These are phyloP conservation scores for Melanostoma mellinum DNA, from an alignment of 2,888 invertebrate species.

Conservation along the genomic window DNA sequence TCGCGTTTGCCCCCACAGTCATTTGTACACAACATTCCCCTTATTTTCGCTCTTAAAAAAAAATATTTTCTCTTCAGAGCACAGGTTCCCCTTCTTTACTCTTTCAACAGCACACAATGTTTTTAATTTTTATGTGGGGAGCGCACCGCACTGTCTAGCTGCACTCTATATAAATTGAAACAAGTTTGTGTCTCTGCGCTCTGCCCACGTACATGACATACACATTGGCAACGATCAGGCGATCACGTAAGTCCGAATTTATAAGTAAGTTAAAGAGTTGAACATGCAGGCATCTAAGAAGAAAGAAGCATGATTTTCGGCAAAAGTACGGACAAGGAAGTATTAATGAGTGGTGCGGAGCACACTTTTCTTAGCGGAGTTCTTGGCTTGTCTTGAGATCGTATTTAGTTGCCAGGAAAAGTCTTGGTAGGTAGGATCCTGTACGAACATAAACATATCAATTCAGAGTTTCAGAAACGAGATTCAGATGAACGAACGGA, in stretches of 20 bases:
- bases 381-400: too few relatives aligned
- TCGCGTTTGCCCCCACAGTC: neutral
- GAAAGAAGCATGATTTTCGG: too few relatives aligned
- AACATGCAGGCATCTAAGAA: too few relatives aligned
- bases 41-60: slow-evolving; percentile 26
- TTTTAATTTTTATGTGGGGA: slow-evolving; percentile 27
- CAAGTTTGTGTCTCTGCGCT: slow-evolving; percentile 39
- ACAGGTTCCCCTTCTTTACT: neutral
- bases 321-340: too few relatives aligned
- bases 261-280: too few relatives aligned
- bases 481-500: slow-evolving; percentile 26
- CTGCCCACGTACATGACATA: slow-evolving; percentile 51
- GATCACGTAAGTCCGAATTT: slow-evolving; percentile 46
- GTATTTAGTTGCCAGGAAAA: too few relatives aligned
- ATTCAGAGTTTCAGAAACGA: neutral
- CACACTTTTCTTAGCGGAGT: neutral
- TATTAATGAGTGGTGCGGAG: neutral
- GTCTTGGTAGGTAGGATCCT: too few relatives aligned
- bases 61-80: slow-evolving; percentile 22
- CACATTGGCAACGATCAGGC: slow-evolving; percentile 69
- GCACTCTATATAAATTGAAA: slow-evolving; percentile 33
- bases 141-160: slow-evolving; percentile 61
- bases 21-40: slow-evolving; percentile 25
- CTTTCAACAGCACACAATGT: slow-evolving; percentile 1
- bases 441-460: too few relatives aligned